Conservation (phyloP, 1,140 invertebrate species). For the Tachypleus tridentatus region DNA sequence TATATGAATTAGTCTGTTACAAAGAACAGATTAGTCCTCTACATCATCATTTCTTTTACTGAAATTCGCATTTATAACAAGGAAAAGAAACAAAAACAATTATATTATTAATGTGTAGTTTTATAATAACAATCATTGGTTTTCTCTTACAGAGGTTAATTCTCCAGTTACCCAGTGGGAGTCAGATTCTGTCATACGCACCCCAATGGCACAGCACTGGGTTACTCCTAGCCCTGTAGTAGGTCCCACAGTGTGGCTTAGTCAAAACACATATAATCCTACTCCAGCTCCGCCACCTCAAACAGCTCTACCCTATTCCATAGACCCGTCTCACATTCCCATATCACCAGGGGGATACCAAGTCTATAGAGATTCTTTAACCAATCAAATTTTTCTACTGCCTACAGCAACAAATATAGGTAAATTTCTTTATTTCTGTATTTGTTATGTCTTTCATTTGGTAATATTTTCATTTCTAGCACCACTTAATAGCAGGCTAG, state of each 20-base stretch:
- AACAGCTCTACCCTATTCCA: conserved; percentile 50
- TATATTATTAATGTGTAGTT: no score
- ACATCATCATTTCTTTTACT: no score
- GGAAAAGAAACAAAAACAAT: no score
- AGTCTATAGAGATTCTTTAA: conserved; percentile 64
- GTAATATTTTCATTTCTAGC: no score
- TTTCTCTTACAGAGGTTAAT: no score
- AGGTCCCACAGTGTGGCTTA: conserved; percentile 26
- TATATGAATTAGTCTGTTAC: no score
- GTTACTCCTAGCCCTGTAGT: conserved; percentile 35
- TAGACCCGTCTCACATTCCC: conserved; percentile 39
- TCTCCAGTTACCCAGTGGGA: conserved; percentile 16
- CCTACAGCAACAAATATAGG: conserved; percentile 48
- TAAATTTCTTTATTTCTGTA: conserved; percentile 29
- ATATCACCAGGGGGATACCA: conserved; percentile 57
- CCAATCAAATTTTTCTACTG: conserved; percentile 61
- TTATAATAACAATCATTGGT: no score
- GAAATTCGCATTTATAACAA: no score
- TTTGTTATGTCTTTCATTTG: no score
- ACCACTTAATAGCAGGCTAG: no score
- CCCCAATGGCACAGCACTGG: conserved; percentile 46
- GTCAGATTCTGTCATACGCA: conserved; percentile 31
- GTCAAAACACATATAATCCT: conserved; percentile 26
- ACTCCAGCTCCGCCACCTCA: conserved; percentile 23
- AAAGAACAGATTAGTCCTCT: no score